phyloP scores from a whole-genome alignment of 2,113 vertebrate genomes.

The Tetraodon nigroviridis region DNA sequence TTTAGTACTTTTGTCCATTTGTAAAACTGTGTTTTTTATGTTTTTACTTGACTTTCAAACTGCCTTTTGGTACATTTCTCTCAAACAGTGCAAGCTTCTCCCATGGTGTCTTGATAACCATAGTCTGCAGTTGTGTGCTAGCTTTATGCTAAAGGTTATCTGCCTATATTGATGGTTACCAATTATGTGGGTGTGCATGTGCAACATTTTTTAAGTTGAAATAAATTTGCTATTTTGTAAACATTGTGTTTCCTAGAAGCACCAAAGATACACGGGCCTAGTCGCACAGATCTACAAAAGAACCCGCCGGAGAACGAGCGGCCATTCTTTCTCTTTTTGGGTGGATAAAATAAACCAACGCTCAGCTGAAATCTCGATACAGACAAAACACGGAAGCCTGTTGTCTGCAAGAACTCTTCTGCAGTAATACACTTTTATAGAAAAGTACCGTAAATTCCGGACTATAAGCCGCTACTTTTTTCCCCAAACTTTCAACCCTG shows the following conservation, averaged over 20 bases:
- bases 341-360: no score
- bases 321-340: no score
- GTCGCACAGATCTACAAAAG: no score
- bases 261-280: no score
- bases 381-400: no score
- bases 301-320: no score
- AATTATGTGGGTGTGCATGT: slow-evolving; percentile 94
- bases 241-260: slow-evolving; percentile 21
- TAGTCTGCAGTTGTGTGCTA: slow-evolving; percentile 86
- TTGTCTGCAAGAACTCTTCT: no score
- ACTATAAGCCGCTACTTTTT: no score
- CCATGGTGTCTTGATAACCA: slow-evolving; percentile 90
- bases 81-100: slow-evolving; percentile 87
- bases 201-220: slow-evolving; percentile 85
- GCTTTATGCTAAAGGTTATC: slow-evolving; percentile 77
- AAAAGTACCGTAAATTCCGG: no score
- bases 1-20: slow-evolving; percentile 97
- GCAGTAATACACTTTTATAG: no score
- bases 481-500: no score
- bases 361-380: no score
- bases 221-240: slow-evolving; percentile 98
- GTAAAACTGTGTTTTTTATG: slow-evolving; percentile 97
- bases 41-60: slow-evolving; percentile 99
- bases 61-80: slow-evolving; percentile 97
- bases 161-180: slow-evolving; percentile 83